A percentile compares a stretch with the other conserved stretches of the same genome.
Conservation (phyloP, 35 echinoderm and acorn worm genomes). For the Heliocidaris tuberculata region DNA sequence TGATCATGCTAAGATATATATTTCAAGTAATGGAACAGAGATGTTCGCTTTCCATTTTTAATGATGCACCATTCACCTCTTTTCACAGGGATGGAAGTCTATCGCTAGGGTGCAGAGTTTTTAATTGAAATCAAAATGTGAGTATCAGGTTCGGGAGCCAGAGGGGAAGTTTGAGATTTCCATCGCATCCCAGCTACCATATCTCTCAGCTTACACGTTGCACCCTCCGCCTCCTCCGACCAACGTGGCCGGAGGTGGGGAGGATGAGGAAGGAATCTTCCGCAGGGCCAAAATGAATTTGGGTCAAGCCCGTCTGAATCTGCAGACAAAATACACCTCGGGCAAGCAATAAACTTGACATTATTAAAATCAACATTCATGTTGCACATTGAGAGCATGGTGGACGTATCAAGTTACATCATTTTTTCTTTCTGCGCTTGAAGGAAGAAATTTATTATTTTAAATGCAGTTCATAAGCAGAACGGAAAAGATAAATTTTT, state of each 20-base stretch:
- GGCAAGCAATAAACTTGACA: neutral
- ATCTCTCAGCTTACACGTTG: neutral
- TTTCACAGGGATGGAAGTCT: neutral
- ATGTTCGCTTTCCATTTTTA: neutral
- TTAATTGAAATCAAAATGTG: neutral
- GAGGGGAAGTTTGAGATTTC: neutral
- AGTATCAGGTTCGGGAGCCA: neutral
- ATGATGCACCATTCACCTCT: neutral
- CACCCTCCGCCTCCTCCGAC: neutral
- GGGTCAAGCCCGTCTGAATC: neutral
- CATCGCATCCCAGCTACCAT: neutral
- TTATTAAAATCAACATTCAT: conserved; percentile 6
- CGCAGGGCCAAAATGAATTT: neutral
- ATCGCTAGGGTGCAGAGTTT: neutral
- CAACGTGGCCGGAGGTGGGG: neutral
- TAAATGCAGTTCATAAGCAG: too few relatives aligned
- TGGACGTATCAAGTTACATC: neutral
- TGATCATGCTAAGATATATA: neutral
- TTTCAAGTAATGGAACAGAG: neutral
- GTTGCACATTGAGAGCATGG: neutral
- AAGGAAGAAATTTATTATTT: neutral
- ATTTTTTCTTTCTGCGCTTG: neutral
- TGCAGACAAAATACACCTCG: neutral
- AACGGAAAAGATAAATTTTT: too few relatives aligned
- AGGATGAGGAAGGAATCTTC: neutral